Evolutionary conservation across 1,140 invertebrate species (phyloP).

Genomic region (Sycobia sp.): DNA sequence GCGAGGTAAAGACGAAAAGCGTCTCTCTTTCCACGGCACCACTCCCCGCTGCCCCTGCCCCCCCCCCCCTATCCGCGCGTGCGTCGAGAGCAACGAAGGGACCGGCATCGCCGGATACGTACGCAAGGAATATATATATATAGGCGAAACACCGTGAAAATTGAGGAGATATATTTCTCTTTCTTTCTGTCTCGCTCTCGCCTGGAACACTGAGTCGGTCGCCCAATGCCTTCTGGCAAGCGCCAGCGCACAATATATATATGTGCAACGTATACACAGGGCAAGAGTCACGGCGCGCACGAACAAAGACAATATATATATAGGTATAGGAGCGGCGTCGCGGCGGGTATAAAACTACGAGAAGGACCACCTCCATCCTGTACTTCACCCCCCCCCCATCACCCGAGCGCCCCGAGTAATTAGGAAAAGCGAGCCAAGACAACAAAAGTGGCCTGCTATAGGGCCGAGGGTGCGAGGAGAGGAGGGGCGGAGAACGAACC

Average conservation of each 20-base stretch:
- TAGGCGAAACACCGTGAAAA: constrained; percentile 14
- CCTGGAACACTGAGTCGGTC: too few relatives aligned
- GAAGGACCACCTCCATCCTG: background rate
- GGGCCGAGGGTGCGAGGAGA: background rate
- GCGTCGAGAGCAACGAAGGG: constrained; percentile 1
- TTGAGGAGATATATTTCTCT: constrained; percentile 21
- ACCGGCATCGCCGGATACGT: background rate
- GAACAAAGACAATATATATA: constrained; percentile 10
- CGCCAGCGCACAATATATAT: background rate
- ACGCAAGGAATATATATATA: too few relatives aligned
- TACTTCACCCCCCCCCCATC: too few relatives aligned
- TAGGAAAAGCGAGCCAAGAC: constrained; percentile 20
- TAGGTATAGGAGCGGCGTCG: too few relatives aligned
- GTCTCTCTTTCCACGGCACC: too few relatives aligned
- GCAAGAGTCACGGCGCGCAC: background rate
- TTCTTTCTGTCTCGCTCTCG: too few relatives aligned
- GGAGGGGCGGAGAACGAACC: constrained; percentile 2
- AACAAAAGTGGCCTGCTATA: too few relatives aligned
- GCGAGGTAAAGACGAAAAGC: too few relatives aligned
- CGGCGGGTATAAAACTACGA: background rate
- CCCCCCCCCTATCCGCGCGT: too few relatives aligned
- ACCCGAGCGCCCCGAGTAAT: constrained; percentile 26
- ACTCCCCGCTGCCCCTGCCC: too few relatives aligned
- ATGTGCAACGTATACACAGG: background rate
- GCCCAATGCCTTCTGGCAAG: too few relatives aligned